Evolutionary conservation across 2,113 vertebrate genomes (phyloP).

Genomic region (Callopanchax toddi): DNA sequence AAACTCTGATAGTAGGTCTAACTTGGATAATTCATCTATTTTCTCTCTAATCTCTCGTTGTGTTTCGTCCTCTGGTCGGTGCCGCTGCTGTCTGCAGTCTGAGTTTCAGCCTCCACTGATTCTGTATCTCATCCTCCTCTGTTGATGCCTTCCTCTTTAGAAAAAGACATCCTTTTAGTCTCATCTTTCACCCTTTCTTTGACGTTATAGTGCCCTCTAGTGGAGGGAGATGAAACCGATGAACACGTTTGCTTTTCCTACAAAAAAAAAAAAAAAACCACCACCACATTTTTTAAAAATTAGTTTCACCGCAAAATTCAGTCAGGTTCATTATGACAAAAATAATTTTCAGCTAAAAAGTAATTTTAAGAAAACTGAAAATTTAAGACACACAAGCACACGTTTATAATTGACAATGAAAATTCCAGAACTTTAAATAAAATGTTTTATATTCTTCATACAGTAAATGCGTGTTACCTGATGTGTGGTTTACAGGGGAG

Average conservation of each 20-base stretch:
- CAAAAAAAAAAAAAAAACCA: too few relatives aligned
- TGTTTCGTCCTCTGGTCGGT: neutral
- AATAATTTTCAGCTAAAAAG: conserved; percentile 48
- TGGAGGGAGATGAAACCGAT: conserved; percentile 12
- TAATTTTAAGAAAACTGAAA: conserved; percentile 45
- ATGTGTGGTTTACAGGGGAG: too few relatives aligned
- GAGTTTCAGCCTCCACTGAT: conserved; percentile 33
- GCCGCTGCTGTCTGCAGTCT: conserved; percentile 1
- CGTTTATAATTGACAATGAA: conserved; percentile 26
- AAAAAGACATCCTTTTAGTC: conserved; percentile 30
- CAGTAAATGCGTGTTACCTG: conserved; percentile 22
- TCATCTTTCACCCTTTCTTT: neutral
- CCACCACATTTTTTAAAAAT: too few relatives aligned
- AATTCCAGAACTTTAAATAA: conserved; percentile 30
- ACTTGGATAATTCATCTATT: conserved; percentile 7
- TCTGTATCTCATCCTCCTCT: conserved; percentile 19
- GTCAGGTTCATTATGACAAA: conserved; percentile 59
- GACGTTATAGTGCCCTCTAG: conserved; percentile 47
- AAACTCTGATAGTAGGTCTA: conserved; percentile 10
- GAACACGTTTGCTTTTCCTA: too few relatives aligned
- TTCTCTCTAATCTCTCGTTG: conserved; percentile 1
- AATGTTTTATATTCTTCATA: conserved; percentile 29
- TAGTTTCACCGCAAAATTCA: too few relatives aligned
- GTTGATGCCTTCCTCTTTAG: conserved; percentile 22
- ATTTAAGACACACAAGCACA: conserved; percentile 1